These are phyloP conservation scores for Vombatus ursinus DNA, from an alignment of 2,113 vertebrate species.

Conservation along the genomic window DNA sequence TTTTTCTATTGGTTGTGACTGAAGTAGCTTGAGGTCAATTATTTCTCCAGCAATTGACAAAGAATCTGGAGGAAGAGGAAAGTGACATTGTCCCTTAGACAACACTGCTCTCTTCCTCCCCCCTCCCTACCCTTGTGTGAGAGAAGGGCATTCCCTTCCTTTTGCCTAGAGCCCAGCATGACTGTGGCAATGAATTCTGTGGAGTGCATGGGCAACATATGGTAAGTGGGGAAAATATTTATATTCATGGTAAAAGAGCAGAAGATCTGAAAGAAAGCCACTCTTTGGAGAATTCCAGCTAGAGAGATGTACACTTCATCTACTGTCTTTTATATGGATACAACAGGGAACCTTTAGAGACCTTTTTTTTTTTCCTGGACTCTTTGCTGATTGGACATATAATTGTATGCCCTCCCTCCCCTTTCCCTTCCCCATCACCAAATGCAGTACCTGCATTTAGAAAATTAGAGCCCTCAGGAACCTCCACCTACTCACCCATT, in stretches of 20 bases:
- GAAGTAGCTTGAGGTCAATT: constrained; percentile 81
- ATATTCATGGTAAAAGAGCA: constrained; percentile 63
- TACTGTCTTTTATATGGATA: constrained; percentile 24
- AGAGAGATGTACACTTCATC: constrained; percentile 1
- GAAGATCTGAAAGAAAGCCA: constrained; percentile 63
- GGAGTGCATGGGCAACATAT: constrained; percentile 75
- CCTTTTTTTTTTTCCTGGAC: constrained; percentile 11
- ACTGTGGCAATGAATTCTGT: constrained; percentile 62
- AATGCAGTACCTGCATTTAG: constrained; percentile 37
- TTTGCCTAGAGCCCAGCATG: constrained; percentile 71
- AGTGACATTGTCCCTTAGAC: constrained; percentile 81
- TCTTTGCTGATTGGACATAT: neutral
- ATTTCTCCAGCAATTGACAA: constrained; percentile 80
- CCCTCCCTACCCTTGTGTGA: constrained; percentile 34
- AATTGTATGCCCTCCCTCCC: neutral
- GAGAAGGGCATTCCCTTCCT: constrained; percentile 52
- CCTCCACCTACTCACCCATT: neutral
- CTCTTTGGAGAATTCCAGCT: constrained; percentile 21
- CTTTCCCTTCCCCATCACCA: neutral
- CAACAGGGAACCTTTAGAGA: constrained; percentile 19
- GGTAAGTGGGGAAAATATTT: constrained; percentile 73
- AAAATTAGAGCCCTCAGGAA: neutral
- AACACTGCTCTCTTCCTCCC: constrained; percentile 40
- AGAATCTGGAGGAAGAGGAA: constrained; percentile 75
- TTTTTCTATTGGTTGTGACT: constrained; percentile 79